Evolutionary conservation across 2,113 vertebrate species (phyloP).

Genomic region (Gallinago paraguaiae): DNA sequence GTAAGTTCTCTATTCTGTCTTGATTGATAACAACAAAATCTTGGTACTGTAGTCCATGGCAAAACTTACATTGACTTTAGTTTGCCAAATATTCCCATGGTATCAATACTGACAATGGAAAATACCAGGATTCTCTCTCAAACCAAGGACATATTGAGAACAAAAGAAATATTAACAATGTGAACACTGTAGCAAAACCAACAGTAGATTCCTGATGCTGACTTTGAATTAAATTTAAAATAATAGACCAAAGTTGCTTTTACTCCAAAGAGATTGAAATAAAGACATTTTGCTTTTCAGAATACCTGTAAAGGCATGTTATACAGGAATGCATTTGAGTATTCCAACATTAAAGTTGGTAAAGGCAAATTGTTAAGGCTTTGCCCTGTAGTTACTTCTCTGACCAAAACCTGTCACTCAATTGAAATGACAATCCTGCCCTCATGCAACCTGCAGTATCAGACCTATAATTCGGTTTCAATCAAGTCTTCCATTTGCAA

Average conservation of each 20-base stretch:
- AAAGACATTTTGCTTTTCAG: background rate
- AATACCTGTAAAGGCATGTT: background rate
- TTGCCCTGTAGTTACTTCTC: background rate
- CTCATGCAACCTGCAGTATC: background rate
- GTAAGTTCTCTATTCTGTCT: background rate
- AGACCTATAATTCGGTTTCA: background rate
- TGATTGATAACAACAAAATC: background rate
- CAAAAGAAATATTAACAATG: background rate
- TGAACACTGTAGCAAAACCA: background rate
- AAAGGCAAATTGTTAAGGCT: constrained; percentile 35
- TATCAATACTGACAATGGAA: background rate
- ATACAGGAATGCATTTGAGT: background rate
- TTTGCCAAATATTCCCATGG: background rate
- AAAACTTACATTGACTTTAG: background rate
- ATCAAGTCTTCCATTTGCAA: constrained; percentile 46
- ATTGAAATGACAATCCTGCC: background rate
- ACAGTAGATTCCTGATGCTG: background rate
- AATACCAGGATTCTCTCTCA: background rate
- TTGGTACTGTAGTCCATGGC: background rate
- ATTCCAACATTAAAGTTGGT: background rate
- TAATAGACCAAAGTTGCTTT: background rate
- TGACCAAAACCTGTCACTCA: background rate
- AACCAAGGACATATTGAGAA: background rate
- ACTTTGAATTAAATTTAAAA: background rate
- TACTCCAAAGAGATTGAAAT: background rate